Evolutionary conservation across 1,140 invertebrate genomes (phyloP).

Genomic region (Pseudomyrmex dendroicus): DNA sequence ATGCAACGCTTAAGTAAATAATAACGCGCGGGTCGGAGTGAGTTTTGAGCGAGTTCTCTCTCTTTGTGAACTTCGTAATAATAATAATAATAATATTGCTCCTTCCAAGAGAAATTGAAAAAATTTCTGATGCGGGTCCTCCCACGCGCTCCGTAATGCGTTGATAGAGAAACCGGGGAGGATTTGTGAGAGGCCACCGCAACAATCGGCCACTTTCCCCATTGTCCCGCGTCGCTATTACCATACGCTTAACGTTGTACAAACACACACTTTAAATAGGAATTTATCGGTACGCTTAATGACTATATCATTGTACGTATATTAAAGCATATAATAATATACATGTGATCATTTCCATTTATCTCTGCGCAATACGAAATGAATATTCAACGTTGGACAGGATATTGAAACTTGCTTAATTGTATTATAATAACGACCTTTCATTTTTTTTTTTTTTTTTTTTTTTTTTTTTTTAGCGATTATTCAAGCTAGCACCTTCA

Average conservation of each 20-base stretch:
- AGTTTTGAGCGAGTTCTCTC: conserved; percentile 31
- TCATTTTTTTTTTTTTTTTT: no score
- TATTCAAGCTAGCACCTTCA: not conserved
- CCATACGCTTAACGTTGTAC: conserved; percentile 1
- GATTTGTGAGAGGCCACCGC: conserved; percentile 13
- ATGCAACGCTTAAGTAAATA: conserved; percentile 30
- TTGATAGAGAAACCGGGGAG: conserved; percentile 42
- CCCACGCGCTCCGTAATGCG: conserved; percentile 18
- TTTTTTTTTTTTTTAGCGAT: no score
- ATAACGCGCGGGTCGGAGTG: conserved; percentile 15
- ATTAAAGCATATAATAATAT: not conserved
- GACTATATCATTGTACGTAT: not conserved
- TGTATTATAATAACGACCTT: no score
- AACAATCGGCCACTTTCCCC: conserved; percentile 57
- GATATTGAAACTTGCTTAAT: no score
- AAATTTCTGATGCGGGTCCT: conserved; percentile 25
- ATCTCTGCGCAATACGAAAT: not conserved
- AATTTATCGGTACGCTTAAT: not conserved
- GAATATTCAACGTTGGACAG: no score
- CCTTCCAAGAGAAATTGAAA: not conserved
- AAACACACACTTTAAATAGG: conserved; percentile 20
- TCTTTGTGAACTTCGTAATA: conserved; percentile 21
- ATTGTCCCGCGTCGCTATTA: conserved; percentile 44
- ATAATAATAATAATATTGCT: conserved; percentile 3
- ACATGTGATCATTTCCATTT: not conserved